Conservation (phyloP, 2,888 invertebrate genomes). For the Lathronympha strigana region DNA sequence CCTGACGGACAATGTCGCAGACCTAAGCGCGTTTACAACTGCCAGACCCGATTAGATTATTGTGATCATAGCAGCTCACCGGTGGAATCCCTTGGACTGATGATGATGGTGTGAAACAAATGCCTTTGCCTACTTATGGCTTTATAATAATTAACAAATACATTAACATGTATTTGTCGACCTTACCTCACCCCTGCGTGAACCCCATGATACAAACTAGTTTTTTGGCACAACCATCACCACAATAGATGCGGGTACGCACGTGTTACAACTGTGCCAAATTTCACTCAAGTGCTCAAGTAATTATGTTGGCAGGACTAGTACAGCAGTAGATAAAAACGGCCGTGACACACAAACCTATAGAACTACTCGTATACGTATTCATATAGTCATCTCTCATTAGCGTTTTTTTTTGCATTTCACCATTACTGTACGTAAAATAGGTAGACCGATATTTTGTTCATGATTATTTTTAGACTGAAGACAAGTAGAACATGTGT, state of each 20-base stretch:
- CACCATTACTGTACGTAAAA: slow-evolving; percentile 5
- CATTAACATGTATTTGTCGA: too few species aligned
- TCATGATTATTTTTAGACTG: slow-evolving; percentile 21
- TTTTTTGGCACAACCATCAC: slow-evolving; percentile 1
- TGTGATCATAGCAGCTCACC: too few species aligned
- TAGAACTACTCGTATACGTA: slow-evolving; percentile 7
- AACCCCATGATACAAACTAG: slow-evolving; percentile 5
- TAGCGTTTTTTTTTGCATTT: slow-evolving; percentile 8
- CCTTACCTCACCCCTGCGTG: slow-evolving; percentile 1
- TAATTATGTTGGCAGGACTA: slow-evolving; percentile 16
- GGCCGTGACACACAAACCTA: slow-evolving; percentile 30
- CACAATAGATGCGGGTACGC: slow-evolving; percentile 17
- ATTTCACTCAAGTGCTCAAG: slow-evolving; percentile 5
- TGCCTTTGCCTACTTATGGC: too few species aligned
- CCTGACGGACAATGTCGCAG: slow-evolving; percentile 28
- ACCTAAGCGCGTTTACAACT: slow-evolving; percentile 22
- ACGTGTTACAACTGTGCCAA: slow-evolving; percentile 18
- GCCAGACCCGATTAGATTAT: background rate
- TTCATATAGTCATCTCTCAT: slow-evolving; percentile 8
- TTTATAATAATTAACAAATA: too few species aligned
- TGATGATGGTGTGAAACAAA: too few species aligned
- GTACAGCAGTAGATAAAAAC: slow-evolving; percentile 14
- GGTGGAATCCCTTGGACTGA: too few species aligned
- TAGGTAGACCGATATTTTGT: slow-evolving; percentile 1
- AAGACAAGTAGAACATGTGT: slow-evolving; percentile 5